Evolutionary conservation across 2,888 invertebrate species (phyloP), one percentile per base, ranked within the genome.

Genomic region (Drosophila infuscata): DNA sequence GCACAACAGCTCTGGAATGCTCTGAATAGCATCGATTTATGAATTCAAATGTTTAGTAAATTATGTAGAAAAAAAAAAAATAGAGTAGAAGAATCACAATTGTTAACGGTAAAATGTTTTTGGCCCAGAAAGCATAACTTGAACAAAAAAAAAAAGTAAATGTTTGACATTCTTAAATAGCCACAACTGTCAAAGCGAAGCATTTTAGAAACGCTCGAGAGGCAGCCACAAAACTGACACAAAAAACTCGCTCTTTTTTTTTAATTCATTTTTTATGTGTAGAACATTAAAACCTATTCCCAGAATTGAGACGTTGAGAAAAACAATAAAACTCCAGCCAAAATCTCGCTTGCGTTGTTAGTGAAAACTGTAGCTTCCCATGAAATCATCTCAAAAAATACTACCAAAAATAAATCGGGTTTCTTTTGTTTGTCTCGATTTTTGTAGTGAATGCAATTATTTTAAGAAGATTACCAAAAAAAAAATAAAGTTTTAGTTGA

Each of bases 141-240:
- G 15, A 8, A 46, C 46, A 46, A 15, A 46, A 25, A 25, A 25
- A 25, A 25, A 25, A 25, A 46, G 20, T 3, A 3, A 9, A 30
- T 7, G 12, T n/a, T 51, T 51, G 30, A 30, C 51, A n/a, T 30
- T 30, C 30, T 48, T 1, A 48, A 46, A 48, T 7, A 49, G 49
- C 46, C 20, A 46, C 46, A 56, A 41, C 30, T 57, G 56, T 56
- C 38, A 20, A 43, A 20, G 30, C 20, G 11, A 32, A 56, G 36
- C 38, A 38, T 56, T 38, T 38, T 29, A 38, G 29, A 56, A 57
- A 41, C 43, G 57, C 9, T 57, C 15, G 43, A 43, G 57, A 15
- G 29, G 38, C 32, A 57, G 57, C 57, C 30, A 57, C 43, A 32
- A 57, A 57, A 57, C 20, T 57, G 15, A 6, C 20, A 25, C 20